Evolutionary conservation across 2,888 invertebrate genomes (phyloP).

Genomic region (Amphiduros pacificus): DNA sequence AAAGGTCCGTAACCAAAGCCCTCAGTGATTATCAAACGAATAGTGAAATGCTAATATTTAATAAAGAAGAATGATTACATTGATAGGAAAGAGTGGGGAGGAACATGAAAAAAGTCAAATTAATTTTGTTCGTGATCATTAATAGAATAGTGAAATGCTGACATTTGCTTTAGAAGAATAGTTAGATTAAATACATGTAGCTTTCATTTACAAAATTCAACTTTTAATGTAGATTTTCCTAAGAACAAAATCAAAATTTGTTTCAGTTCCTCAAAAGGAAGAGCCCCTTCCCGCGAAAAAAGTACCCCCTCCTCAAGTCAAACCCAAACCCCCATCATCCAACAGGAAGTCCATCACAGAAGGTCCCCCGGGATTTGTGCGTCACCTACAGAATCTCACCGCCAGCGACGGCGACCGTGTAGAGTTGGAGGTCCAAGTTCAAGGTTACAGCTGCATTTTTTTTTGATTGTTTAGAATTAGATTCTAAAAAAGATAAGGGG

Average conservation of each 20-base stretch:
- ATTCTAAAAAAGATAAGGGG: no score
- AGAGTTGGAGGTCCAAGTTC: conserved; percentile 67
- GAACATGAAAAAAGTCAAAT: no score
- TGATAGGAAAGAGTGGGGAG: no score
- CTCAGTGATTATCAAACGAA: not conserved
- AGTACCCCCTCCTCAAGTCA: not conserved
- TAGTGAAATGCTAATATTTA: not conserved
- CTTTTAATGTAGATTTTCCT: no score
- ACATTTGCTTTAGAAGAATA: no score
- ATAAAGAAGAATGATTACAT: not conserved
- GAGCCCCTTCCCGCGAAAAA: not conserved
- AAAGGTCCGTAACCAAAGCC: not conserved
- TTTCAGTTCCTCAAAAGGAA: not conserved
- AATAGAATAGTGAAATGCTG: no score
- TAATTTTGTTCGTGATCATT: no score
- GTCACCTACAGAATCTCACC: conserved; percentile 76
- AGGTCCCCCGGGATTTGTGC: conserved; percentile 70
- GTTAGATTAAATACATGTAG: no score
- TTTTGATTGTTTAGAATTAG: not conserved
- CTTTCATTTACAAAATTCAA: no score
- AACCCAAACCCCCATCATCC: not conserved
- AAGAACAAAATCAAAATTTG: not conserved
- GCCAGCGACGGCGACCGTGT: conserved; percentile 86
- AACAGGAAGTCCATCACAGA: not conserved
- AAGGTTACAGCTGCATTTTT: conserved; percentile 34